phyloP scores from a whole-genome alignment of 2,797 vertebrate genomes.

The Triplophysa yarkandensis region DNA sequence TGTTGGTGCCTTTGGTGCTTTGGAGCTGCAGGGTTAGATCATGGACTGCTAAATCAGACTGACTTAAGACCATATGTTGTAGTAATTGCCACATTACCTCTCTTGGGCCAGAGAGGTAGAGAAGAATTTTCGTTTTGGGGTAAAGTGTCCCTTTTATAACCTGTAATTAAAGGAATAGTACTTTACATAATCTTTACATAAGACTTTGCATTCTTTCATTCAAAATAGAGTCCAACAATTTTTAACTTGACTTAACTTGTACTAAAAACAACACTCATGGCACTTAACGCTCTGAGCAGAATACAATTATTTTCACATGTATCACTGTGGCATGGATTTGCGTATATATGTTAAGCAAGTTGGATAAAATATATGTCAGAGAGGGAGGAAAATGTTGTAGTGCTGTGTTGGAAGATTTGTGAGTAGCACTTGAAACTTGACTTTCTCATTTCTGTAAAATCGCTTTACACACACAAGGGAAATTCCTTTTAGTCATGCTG shows the following conservation, averaged over 20 bases:
- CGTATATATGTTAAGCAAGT: not conserved
- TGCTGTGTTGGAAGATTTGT: slow-evolving; percentile 19
- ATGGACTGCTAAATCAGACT: slow-evolving; percentile 45
- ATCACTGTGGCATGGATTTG: no score
- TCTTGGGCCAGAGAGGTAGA: not conserved
- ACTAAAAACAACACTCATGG: no score
- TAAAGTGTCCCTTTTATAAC: no score
- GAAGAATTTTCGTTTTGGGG: not conserved
- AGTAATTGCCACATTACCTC: slow-evolving; percentile 38
- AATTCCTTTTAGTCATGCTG: slow-evolving; percentile 68
- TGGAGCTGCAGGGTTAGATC: slow-evolving; percentile 56
- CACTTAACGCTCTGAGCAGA: no score
- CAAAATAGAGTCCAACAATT: no score
- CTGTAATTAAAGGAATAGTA: no score
- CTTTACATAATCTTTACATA: no score
- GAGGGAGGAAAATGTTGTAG: not conserved
- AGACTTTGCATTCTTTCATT: no score
- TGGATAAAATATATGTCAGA: not conserved
- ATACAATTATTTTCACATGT: no score
- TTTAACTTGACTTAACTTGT: no score
- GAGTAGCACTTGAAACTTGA: slow-evolving; percentile 41
- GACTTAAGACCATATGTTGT: slow-evolving; percentile 17
- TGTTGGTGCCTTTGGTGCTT: slow-evolving; percentile 63
- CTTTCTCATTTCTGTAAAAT: slow-evolving; percentile 68
- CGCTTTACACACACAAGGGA: slow-evolving; percentile 77